A percentile compares a stretch with the other conserved stretches of the same genome.
phyloP scores from a whole-genome alignment of 2,888 invertebrate genomes.

The Apotomis turbidana region DNA sequence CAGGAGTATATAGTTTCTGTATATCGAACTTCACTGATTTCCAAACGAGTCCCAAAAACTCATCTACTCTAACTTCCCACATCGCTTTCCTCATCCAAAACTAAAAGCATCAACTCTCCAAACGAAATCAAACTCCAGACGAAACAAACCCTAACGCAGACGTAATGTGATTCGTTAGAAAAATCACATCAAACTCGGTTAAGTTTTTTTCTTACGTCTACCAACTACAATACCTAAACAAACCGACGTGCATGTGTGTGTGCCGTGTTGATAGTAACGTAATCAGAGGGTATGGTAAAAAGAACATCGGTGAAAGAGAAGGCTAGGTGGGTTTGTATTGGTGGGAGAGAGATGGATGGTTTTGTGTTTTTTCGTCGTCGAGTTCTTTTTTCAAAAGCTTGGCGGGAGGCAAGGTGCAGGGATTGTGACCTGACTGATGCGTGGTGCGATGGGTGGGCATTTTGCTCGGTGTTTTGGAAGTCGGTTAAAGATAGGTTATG shows the following conservation, averaged over 20 bases:
- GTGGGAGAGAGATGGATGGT: constrained; percentile 54
- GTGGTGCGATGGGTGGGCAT: constrained; percentile 53
- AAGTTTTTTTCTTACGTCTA: constrained; percentile 45
- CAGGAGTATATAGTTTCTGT: too few species aligned
- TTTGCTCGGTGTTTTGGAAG: neutral
- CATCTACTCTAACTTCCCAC: too few species aligned
- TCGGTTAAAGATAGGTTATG: neutral
- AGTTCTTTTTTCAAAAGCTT: constrained; percentile 76
- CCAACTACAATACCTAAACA: constrained; percentile 56
- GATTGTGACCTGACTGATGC: constrained; percentile 74
- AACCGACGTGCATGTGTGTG: constrained; percentile 56
- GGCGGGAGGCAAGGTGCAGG: constrained; percentile 80
- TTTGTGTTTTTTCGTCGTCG: constrained; percentile 63
- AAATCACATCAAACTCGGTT: constrained; percentile 39
- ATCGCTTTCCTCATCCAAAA: neutral
- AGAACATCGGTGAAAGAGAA: constrained; percentile 65
- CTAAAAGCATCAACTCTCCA: neutral
- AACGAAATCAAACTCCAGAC: constrained; percentile 31
- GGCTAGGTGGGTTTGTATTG: constrained; percentile 44
- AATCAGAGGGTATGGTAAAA: constrained; percentile 79
- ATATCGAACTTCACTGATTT: too few species aligned
- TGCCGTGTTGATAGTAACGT: constrained; percentile 69
- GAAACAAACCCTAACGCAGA: constrained; percentile 24
- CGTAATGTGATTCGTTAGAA: constrained; percentile 35
- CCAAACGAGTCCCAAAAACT: too few species aligned